Evolutionary conservation across 2,888 invertebrate genomes (phyloP), one percentile per base, ranked within the genome.

Genomic region (Aelia acuminata): DNA sequence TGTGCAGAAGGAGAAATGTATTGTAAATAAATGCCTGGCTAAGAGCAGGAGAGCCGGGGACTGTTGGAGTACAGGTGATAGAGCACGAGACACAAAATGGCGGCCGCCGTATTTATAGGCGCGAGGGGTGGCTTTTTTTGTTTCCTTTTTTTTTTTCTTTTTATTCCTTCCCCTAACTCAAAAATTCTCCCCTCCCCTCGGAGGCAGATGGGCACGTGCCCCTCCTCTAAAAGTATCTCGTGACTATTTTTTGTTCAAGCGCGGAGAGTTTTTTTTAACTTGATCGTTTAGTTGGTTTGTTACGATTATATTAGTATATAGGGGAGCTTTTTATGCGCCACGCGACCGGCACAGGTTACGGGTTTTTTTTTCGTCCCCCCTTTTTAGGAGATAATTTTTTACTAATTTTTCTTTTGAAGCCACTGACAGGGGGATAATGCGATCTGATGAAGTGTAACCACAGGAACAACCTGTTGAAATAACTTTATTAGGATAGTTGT

Each of bases 41-140:
- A 35, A 70, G 63, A 70, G n/a, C 1, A n/a, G 57, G 26, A 57
- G 39, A 39, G n/a, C 39, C 1, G 80, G 13, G 39, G 80, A 47
- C 43, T 43, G 80, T 47, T 47, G 43, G 39, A 80, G 80, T 47
- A 85, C 50, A 85, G 53, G 53, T 85, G 49, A 53, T 70, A 85
- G 87, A 63, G 87, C 87, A 89, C 89, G 87, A 70, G 87, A 85
- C 89, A 87, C 84, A 89, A 89, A 84, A 89, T 89, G 89, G 89
- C 89, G 57, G 89, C 87, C 87, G 87, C 84, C 87, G 87, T 89
- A 89, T 89, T 89, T 89, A 89, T 89, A 89, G 89, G 50, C 53
- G 85, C 22, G 53, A 39, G 53, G 85, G 53, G 85, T 57, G 85
- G 22, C 50, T 85, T 85, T 85, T 85, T 87, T 75, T 87, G 47